Conservation (phyloP, 2,888 invertebrate genomes). For the Drosophila hamatofila region DNA sequence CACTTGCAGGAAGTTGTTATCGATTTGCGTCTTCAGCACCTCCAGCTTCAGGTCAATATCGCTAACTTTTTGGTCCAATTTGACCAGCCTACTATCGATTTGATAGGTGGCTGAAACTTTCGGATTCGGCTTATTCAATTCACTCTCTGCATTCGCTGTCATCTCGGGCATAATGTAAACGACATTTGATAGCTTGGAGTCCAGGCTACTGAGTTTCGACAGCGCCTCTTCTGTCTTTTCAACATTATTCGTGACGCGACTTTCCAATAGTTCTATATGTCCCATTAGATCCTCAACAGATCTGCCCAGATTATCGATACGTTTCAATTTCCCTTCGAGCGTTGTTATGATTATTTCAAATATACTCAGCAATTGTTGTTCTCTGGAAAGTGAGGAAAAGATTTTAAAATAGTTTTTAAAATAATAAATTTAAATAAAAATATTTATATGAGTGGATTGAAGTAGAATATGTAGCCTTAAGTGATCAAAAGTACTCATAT, state of each 20-base stretch:
- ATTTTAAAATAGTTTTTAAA: neutral
- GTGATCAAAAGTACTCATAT: no score
- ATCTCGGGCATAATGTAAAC: constrained; percentile 80
- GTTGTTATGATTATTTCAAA: constrained; percentile 96
- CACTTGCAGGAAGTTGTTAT: constrained; percentile 91
- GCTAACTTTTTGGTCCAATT: constrained; percentile 93
- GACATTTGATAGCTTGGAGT: constrained; percentile 90
- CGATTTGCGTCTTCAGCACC: constrained; percentile 92
- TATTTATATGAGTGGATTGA: no score
- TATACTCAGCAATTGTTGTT: constrained; percentile 94
- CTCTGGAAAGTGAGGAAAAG: constrained; percentile 86
- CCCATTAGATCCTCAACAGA: constrained; percentile 95
- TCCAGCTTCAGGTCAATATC: constrained; percentile 93
- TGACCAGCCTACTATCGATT: constrained; percentile 89
- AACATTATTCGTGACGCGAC: constrained; percentile 92
- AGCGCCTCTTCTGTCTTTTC: constrained; percentile 94
- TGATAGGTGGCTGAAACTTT: constrained; percentile 73
- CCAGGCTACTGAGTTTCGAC: constrained; percentile 90
- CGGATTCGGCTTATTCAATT: constrained; percentile 56
- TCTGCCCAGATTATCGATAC: constrained; percentile 94
- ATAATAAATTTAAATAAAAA: no score
- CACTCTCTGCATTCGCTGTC: constrained; percentile 50
- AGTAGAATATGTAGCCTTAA: no score
- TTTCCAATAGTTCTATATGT: constrained; percentile 92
- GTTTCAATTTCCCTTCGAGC: constrained; percentile 93